Base-by-base conservation (phyloP, 2,888 invertebrate genomes). In the Trachelus stipa region DNA sequence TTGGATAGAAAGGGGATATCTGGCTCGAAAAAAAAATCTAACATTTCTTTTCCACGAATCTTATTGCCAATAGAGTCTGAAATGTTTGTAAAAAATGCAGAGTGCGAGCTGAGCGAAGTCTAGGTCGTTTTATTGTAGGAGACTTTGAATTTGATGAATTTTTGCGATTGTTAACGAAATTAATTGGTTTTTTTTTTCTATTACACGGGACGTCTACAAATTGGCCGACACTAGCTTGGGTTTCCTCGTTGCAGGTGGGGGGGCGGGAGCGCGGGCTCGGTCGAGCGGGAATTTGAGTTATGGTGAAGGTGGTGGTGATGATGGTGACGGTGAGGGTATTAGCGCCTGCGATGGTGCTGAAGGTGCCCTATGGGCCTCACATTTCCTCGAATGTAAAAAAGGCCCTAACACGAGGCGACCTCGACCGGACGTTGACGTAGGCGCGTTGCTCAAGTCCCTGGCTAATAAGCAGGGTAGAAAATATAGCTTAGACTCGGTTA, bases 401-500 rank as follows among this genome's bases (percentile, higher is more conserved):
- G 82, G 83, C 77, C 83, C 88, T 79, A 87, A 86, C 85, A 83
- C 85, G 84, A 86, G 88, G 84, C 86, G 85, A 81, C 84, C 86
- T 80, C 87, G 88, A 80, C 87, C 71, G 71, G 89, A 89, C 79
- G 89, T 89, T 84, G 90, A 90, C 85, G 88, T 90, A 86, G 88
- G 87, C 88, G 88, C 89, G 86, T 89, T 91, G 85, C 90, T 91
- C 82, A 88, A 88, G 81, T 91, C 90, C 73, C 87, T 91, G 85
- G 90, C 89, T 75, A 90, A 87, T 85, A 91, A 90, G 83, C 91
- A 91, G 86, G 90, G 90, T 84, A 87, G 91, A 86, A 93, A 92
- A 87, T 93, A 93, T 90, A 92, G 92, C 79, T 91, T 92, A 89
- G 90, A 91, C 79, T 91, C 91, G 78, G 91, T 93, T 82, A 91